Evolutionary conservation across 2,888 invertebrate genomes (phyloP).

Genomic region (Octodonta nipae): DNA sequence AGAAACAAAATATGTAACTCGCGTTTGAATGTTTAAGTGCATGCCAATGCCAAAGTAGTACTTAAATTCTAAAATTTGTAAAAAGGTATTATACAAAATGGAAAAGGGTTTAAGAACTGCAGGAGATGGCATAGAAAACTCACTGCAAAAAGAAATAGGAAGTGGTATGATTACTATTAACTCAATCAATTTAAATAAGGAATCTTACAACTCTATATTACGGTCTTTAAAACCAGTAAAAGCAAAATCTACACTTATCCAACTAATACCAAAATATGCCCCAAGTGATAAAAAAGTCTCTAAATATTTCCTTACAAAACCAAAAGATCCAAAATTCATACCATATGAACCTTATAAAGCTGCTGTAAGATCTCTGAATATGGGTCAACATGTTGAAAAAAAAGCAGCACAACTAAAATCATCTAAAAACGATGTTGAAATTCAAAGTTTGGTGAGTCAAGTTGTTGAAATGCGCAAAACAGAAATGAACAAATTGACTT

Average conservation of each 20-base stretch:
- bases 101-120: conserved; percentile 15
- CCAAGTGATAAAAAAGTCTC: conserved; percentile 43
- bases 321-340: conserved; percentile 65
- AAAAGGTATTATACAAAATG: too few relatives aligned
- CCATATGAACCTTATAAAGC: conserved; percentile 82
- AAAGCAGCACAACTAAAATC: too few relatives aligned
- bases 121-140: conserved; percentile 22
- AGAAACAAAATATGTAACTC: too few relatives aligned
- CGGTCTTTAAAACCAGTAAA: conserved; percentile 25
- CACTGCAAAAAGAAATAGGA: conserved; percentile 3
- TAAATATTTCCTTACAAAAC: conserved; percentile 40
- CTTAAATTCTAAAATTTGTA: too few relatives aligned
- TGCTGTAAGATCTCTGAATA: conserved; percentile 52
- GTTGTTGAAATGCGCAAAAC: conserved; percentile 55
- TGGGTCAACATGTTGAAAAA: conserved; percentile 14
- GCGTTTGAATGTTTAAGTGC: too few relatives aligned
- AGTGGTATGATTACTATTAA: not conserved
- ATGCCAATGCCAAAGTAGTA: too few relatives aligned
- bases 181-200: conserved; percentile 4
- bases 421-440: conserved; percentile 37
- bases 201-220: conserved; percentile 15
- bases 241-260: conserved; percentile 45
- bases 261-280: conserved; percentile 49
- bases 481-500: conserved; percentile 43
- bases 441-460: conserved; percentile 51